These are phyloP conservation scores for Petrocephalus microphthalmus DNA, from an alignment of 2,113 vertebrate species.

Conservation along the genomic window DNA sequence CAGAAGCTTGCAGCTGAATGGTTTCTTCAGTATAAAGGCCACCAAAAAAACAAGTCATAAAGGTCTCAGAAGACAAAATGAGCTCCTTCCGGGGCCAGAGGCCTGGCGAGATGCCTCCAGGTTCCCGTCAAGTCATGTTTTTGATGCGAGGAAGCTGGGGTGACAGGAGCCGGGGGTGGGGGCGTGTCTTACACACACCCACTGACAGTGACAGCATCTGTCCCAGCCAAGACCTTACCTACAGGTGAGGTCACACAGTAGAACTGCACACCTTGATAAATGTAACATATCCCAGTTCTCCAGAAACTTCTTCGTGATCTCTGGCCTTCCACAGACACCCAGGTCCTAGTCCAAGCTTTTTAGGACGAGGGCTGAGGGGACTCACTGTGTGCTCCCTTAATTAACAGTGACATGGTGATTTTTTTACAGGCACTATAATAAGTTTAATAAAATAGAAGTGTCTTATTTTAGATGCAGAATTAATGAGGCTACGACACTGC, in stretches of 20 bases:
- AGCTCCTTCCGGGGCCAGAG: not conserved
- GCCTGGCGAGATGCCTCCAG: not conserved
- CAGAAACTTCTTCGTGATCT: not conserved
- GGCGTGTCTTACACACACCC: no score
- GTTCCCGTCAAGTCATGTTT: not conserved
- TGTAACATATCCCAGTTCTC: not conserved
- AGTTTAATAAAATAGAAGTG: constrained; percentile 27
- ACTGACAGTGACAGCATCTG: not conserved
- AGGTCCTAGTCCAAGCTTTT: not conserved
- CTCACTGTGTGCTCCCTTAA: constrained; percentile 3
- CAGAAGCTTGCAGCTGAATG: not conserved
- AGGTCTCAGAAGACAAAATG: not conserved
- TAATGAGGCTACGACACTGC: constrained; percentile 22
- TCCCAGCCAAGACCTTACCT: not conserved
- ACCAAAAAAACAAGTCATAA: not conserved
- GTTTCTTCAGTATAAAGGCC: not conserved
- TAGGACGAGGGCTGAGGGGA: not conserved
- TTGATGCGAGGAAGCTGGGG: not conserved
- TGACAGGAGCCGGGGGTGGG: no score
- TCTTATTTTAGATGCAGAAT: constrained; percentile 26
- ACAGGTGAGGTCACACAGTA: not conserved
- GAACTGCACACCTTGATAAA: not conserved
- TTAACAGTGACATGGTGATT: constrained; percentile 5
- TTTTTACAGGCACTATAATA: constrained; percentile 17
- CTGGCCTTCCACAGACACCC: not conserved